Conservation (phyloP, 92 coral and sea anemone species). For the Epizoanthus scotinus region DNA sequence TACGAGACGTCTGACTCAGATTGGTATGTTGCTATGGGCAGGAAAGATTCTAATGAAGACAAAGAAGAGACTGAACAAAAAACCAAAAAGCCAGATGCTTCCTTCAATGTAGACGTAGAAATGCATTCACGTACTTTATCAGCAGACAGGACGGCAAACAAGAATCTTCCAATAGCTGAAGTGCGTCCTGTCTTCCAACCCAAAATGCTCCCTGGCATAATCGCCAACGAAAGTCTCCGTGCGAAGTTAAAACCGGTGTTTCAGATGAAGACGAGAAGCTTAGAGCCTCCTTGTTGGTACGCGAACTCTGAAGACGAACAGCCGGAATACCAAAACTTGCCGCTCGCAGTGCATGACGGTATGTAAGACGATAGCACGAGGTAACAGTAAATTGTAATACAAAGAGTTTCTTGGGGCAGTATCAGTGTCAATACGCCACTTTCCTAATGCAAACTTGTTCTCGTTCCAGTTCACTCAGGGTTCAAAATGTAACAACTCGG, state of each 20-base stretch:
- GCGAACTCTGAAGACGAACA: not conserved
- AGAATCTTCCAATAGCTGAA: conserved; percentile 17
- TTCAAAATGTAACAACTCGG: too few species aligned
- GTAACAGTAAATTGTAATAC: too few species aligned
- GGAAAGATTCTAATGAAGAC: not conserved
- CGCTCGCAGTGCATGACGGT: conserved; percentile 15
- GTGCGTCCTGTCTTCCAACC: conserved; percentile 29
- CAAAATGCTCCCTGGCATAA: conserved; percentile 8
- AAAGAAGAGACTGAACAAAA: not conserved
- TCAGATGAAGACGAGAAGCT: conserved; percentile 26
- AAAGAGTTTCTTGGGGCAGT: too few species aligned
- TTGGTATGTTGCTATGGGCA: conserved; percentile 23
- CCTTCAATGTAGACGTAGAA: not conserved
- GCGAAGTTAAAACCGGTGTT: conserved; percentile 24
- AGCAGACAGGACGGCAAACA: not conserved
- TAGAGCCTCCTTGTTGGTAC: not conserved
- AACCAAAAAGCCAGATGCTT: not conserved
- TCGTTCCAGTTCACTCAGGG: too few species aligned
- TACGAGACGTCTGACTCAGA: conserved; percentile 31
- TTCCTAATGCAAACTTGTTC: too few species aligned
- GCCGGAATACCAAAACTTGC: conserved; percentile 21
- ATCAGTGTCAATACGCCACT: too few species aligned
- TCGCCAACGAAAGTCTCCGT: conserved; percentile 14
- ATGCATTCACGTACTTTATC: not conserved
- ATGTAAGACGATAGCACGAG: not conserved